phyloP scores from a whole-genome alignment of 1,140 invertebrate species.

The Hylyphantes graminicola region DNA sequence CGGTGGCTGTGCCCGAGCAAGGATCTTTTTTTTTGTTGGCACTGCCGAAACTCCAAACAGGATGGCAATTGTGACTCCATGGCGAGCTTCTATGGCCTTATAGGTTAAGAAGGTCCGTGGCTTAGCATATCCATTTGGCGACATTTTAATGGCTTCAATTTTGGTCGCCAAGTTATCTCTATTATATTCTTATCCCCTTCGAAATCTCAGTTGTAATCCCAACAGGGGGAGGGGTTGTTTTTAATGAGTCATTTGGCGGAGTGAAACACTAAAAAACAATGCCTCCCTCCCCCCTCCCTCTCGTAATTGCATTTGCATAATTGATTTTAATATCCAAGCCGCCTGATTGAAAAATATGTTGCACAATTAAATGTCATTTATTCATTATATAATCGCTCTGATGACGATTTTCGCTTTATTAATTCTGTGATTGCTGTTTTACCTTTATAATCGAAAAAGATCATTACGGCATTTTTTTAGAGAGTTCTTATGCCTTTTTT shows the following conservation, averaged over 20 bases:
- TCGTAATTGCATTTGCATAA: conserved; percentile 57
- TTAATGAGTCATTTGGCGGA: conserved; percentile 49
- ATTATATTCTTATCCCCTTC: too few species aligned
- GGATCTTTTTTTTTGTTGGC: too few species aligned
- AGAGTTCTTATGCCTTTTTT: conserved; percentile 5
- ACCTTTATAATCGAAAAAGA: conserved; percentile 54
- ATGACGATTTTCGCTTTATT: conserved; percentile 58
- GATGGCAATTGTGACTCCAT: too few species aligned
- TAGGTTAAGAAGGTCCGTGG: too few species aligned
- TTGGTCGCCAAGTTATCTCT: too few species aligned
- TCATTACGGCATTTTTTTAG: conserved; percentile 36
- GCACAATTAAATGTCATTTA: conserved; percentile 61
- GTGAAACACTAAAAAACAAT: conserved; percentile 18
- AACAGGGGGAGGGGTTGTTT: conserved; percentile 11
- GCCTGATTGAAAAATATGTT: conserved; percentile 59
- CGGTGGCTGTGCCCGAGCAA: too few species aligned
- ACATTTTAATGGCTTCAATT: too few species aligned
- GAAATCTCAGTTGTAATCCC: conserved; percentile 5
- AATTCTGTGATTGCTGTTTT: conserved; percentile 46
- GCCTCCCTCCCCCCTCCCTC: not conserved
- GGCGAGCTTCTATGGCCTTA: too few species aligned
- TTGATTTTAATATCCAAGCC: conserved; percentile 57
- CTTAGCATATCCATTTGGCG: too few species aligned
- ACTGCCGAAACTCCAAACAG: too few species aligned
- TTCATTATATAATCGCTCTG: conserved; percentile 55